Percentiles rank a stretch among this genome's conserved stretches.
Conservation (phyloP, 2,113 vertebrate genomes). For the Procavia capensis region DNA sequence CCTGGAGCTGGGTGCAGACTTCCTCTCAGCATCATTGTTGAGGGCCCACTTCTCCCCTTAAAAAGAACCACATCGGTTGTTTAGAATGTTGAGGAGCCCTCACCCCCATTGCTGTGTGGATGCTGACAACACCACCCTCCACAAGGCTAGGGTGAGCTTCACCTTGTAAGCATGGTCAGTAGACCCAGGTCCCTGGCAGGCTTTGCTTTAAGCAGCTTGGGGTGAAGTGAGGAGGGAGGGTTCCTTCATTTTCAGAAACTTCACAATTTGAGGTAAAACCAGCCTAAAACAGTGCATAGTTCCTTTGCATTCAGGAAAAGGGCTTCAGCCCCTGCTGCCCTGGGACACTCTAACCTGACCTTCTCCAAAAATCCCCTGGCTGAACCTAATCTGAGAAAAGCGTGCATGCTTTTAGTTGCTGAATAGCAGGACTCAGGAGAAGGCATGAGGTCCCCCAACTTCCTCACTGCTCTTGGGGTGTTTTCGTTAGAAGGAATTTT, state of each 20-base stretch:
- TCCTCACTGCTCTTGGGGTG: not conserved
- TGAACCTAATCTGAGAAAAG: not conserved
- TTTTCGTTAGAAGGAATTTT: slow-evolving; percentile 4
- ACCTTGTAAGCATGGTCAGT: not conserved
- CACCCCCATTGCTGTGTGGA: not conserved
- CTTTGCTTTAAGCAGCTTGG: not conserved
- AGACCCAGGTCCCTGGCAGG: not conserved
- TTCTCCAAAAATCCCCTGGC: not conserved
- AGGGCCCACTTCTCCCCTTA: not conserved
- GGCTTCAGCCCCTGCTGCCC: not conserved
- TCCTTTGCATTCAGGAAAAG: not conserved
- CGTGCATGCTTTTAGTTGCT: not conserved
- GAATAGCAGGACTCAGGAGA: not conserved
- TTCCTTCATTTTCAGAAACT: not conserved
- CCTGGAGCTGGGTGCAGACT: not conserved
- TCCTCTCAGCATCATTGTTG: not conserved
- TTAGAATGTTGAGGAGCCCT: not conserved
- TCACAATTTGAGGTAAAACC: not conserved
- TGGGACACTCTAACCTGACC: not conserved
- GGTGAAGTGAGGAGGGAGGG: not conserved
- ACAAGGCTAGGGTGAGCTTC: not conserved
- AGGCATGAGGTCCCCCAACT: not conserved
- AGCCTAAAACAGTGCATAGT: not conserved
- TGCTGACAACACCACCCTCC: not conserved
- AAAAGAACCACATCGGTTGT: not conserved